phyloP scores from a whole-genome alignment of 2,797 vertebrate genomes.

The Rhadinocentrus ornatus region DNA sequence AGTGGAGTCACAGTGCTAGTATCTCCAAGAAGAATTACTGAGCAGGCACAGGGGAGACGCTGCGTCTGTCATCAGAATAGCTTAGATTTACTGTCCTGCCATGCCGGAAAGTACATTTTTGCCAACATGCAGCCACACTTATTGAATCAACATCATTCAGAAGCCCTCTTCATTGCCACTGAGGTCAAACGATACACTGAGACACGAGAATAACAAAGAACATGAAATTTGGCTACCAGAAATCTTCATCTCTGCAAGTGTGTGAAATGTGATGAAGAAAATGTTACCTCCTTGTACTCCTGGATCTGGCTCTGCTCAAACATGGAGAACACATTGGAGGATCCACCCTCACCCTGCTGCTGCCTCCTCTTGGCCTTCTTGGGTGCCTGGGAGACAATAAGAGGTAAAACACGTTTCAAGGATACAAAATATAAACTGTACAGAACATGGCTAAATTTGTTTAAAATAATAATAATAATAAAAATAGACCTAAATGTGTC shows the following conservation, averaged over 20 bases:
- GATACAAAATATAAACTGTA: neutral
- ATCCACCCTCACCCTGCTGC: constrained; percentile 88
- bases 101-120: constrained; percentile 40
- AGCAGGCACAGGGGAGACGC: constrained; percentile 32
- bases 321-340: constrained; percentile 96
- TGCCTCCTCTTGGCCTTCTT: constrained; percentile 95
- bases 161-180: neutral
- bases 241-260: neutral
- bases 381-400: constrained; percentile 85
- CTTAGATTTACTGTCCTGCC: constrained; percentile 57
- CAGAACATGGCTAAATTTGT: neutral
- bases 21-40: constrained; percentile 53
- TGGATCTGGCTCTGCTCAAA: constrained; percentile 98
- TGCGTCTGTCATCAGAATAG: constrained; percentile 52
- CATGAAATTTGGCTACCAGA: neutral
- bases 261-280: constrained; percentile 11
- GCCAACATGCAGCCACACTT: neutral
- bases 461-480: neutral
- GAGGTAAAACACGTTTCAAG: constrained; percentile 20
- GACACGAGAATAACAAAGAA: neutral
- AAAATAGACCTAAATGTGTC: constrained; percentile 1
- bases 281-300: constrained; percentile 94
- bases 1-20: constrained; percentile 53
- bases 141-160: neutral
- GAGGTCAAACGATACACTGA: constrained; percentile 33